A percentile compares a stretch with the other conserved stretches of the same genome.
These are phyloP conservation scores for Atractosteus spatula DNA, from an alignment of 2,113 vertebrate species.

Conservation along the genomic window DNA sequence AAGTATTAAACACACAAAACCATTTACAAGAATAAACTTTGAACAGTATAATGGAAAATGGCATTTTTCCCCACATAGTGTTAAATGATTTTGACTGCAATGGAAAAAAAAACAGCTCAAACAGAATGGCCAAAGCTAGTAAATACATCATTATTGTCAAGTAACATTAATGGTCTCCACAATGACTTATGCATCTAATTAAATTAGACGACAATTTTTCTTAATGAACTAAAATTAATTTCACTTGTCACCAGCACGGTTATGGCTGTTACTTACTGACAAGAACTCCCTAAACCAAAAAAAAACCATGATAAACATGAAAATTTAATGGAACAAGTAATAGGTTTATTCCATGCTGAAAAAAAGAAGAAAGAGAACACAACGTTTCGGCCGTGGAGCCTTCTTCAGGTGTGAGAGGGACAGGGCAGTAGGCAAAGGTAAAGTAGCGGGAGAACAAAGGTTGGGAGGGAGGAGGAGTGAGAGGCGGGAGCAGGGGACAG, in stretches of 20 bases:
- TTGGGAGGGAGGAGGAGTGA: too few relatives aligned
- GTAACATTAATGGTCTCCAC: not conserved
- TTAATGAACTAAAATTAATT: slow-evolving; percentile 23
- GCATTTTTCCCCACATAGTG: too few relatives aligned
- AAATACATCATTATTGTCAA: not conserved
- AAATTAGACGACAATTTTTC: not conserved
- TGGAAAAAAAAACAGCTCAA: not conserved
- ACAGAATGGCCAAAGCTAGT: not conserved
- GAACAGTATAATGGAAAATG: not conserved
- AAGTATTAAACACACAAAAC: too few relatives aligned
- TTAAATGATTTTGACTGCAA: not conserved
- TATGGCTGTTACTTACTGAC: slow-evolving; percentile 3
- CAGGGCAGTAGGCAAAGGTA: too few relatives aligned
- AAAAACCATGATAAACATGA: slow-evolving; percentile 6
- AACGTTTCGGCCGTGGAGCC: too few relatives aligned
- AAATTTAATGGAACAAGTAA: too few relatives aligned
- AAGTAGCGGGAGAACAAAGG: too few relatives aligned
- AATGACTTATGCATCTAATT: slow-evolving; percentile 2
- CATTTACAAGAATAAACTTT: not conserved
- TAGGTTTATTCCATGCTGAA: too few relatives aligned
- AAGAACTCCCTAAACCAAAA: not conserved
- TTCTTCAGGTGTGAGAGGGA: too few relatives aligned
- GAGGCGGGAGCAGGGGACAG: too few relatives aligned
- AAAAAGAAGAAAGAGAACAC: too few relatives aligned
- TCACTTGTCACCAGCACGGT: slow-evolving; percentile 11